phyloP scores from a whole-genome alignment of 2,113 vertebrate species.

The Catharus minimus region DNA sequence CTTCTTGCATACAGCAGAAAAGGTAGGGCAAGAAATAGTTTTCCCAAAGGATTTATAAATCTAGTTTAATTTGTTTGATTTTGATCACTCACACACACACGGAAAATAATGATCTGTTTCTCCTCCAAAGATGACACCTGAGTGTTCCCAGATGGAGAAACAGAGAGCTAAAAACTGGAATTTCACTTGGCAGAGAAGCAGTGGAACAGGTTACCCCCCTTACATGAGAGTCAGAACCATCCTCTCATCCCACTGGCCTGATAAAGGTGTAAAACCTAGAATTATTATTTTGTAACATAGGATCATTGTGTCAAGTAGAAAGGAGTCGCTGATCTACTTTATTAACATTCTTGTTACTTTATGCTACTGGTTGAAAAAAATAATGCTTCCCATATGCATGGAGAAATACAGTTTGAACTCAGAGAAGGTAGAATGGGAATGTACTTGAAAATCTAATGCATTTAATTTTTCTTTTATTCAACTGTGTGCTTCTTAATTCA shows the following conservation, averaged over 20 bases:
- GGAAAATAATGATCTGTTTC: background rate
- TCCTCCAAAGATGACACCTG: background rate
- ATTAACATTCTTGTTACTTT: background rate
- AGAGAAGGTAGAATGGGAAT: background rate
- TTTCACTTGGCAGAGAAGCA: background rate
- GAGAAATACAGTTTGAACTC: background rate
- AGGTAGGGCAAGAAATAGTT: background rate
- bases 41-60: background rate
- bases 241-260: background rate
- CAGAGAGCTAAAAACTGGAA: background rate
- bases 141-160: background rate
- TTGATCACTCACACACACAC: background rate
- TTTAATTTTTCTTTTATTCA: background rate
- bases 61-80: background rate
- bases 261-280: background rate
- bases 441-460: background rate
- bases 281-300: background rate
- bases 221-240: background rate
- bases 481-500: fast-evolving
- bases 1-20: background rate
- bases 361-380: background rate
- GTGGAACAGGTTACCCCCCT: background rate
- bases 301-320: background rate
- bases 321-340: background rate
- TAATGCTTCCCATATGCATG: background rate